Percentiles rank a stretch among this genome's conserved stretches.
Evolutionary conservation across 2,797 vertebrate species (phyloP).

Genomic region (Alca torda): DNA sequence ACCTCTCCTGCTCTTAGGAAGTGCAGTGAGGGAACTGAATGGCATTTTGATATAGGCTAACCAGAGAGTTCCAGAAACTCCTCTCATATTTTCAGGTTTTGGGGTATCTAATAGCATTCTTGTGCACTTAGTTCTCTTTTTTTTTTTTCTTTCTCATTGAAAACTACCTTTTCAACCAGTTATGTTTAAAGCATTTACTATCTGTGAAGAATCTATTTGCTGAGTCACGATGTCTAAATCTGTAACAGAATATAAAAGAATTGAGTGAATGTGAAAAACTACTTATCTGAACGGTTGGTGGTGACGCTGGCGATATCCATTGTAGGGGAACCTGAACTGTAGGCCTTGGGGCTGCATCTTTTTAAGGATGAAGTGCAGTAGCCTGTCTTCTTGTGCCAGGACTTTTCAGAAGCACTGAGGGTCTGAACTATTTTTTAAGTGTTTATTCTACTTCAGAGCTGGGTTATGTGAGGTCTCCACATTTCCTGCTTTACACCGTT

Average conservation of each 20-base stretch:
- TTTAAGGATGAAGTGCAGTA: not conserved
- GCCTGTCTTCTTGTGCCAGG: not conserved
- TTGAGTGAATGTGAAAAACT: not conserved
- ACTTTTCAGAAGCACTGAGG: not conserved
- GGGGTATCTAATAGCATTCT: not conserved
- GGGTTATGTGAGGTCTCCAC: not conserved
- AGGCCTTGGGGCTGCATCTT: not conserved
- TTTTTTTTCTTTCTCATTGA: not conserved
- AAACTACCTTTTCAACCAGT: not conserved
- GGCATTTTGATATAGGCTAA: not conserved
- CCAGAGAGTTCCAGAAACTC: not conserved
- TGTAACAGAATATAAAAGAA: not conserved
- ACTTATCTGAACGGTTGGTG: not conserved
- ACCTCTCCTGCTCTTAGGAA: not conserved
- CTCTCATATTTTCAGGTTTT: not conserved
- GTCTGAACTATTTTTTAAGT: not conserved
- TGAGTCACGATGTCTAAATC: not conserved
- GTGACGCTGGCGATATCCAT: accelerated
- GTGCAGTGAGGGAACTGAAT: not conserved
- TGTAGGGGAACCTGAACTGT: not conserved
- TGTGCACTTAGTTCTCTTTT: too few species aligned
- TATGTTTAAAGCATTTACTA: not conserved
- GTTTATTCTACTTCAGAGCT: not conserved
- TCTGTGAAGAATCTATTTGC: not conserved
- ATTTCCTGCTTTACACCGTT: not conserved